Evolutionary conservation across 1,140 invertebrate species (phyloP), one percentile per base, ranked within the genome.

Genomic region (Anastrepha obliqua): DNA sequence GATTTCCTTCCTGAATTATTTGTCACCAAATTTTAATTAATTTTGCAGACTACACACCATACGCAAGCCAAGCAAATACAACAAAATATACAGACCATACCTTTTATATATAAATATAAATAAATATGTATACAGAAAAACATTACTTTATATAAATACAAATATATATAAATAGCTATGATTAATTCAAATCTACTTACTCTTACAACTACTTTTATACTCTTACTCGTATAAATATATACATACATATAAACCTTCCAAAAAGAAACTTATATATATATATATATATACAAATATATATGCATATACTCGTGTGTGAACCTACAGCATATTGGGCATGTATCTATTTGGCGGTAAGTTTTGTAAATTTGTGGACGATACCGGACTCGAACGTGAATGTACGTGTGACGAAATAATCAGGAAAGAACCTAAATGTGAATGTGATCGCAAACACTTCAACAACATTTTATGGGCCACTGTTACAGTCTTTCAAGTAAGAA

Each of bases 271-370:
- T 88, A 86, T 85, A 74, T 78, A 88, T 74, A 86, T 86, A 86
- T 78, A 81, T 81, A 81, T 42, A 65, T 86, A 65, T 86, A 58
- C 17, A 74, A 47, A 81, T 81, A 81, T 81, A 86, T 86, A 86
- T 86, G 74, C 74, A 81, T 81, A 81, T 81, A 81, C 74, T 81
- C 74, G 74, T 81, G 47, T 87, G 62, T 67, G 81, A 65, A 93
- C 91, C 92, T 92, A 91, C 97, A 98, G 98, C 96, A 98, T 98
- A 95, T 97, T 98, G 95, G 98, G 98, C 95, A 99, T 98, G 98
- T 98, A 98, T 96, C 97, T 99, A 94, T 99, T 99, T 96, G 98
- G 98, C 94, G 98, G 98, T 97, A 98, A 98, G 96, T 99, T 99
- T 98, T 99, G 98, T 97, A 98, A 98, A 96, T 97, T 96, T 95